Conservation (phyloP, 2,113 vertebrate genomes). For the Raja brachyura region DNA sequence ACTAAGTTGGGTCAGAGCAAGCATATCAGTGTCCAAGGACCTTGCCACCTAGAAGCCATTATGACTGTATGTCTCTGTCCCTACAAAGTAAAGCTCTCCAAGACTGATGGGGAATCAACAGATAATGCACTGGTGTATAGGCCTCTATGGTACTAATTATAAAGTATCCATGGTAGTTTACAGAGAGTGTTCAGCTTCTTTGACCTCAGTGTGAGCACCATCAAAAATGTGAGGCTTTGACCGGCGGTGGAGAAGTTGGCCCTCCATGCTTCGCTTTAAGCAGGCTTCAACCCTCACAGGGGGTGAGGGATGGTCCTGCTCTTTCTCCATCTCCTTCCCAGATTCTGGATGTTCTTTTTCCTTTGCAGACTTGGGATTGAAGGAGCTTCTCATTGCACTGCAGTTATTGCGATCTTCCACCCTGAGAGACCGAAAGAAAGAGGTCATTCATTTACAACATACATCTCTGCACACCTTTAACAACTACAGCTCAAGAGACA, state of each 20-base stretch:
- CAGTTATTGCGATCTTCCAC: not conserved
- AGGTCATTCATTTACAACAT: not conserved
- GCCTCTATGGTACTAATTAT: not conserved
- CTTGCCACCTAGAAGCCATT: not conserved
- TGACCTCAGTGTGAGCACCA: no score
- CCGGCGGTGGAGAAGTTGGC: not conserved
- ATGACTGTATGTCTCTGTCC: not conserved
- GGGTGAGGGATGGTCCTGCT: not conserved
- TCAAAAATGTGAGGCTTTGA: not conserved
- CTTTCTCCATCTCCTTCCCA: not conserved
- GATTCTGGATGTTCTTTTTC: not conserved
- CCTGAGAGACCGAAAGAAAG: not conserved
- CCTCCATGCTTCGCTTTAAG: not conserved
- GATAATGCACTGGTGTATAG: not conserved
- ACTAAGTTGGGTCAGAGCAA: not conserved
- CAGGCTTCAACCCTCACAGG: not conserved
- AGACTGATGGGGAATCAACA: not conserved
- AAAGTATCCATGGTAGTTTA: not conserved
- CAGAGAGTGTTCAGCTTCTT: not conserved
- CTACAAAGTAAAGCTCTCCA: not conserved
- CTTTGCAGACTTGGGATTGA: not conserved
- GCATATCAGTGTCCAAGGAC: not conserved
- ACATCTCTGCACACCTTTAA: not conserved
- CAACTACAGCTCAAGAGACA: not conserved
- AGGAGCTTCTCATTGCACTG: not conserved